Evolutionary conservation across 2,797 vertebrate genomes (phyloP), one percentile per base, ranked within the genome.

Genomic region (Coranthus polyacanthus): DNA sequence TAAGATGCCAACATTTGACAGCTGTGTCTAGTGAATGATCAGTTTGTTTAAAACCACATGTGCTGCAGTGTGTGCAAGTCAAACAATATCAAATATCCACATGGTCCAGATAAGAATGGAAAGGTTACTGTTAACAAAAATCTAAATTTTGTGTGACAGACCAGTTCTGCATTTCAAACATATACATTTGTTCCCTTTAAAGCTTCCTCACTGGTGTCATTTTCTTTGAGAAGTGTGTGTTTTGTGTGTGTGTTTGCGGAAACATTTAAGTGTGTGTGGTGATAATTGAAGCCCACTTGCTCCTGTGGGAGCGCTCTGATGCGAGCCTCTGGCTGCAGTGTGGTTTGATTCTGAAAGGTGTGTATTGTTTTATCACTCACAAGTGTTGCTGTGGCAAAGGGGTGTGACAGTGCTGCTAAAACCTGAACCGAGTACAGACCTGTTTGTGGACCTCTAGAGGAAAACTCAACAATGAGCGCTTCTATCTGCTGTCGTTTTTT

Each of bases 341-440:
- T 64, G 95, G 94, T 95, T 95, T 94, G 93, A 92, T 92, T 93
- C 93, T 95, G 94, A 94, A 95, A 96, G 95, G 95, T 97, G 95
- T 95, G 95, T 95, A 94, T 95, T 95, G 94, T 96, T 96, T 96
- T 96, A 95, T 93, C 95, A 93, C 95, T 94, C 94, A 89, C 89
- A 85, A 81, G 76, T 91, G 93, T 92, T 93, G 93, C 92, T 89
- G 93, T 92, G 93, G 93, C 94, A 93, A 71, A 90, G 92, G 52
- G 83, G 75, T 79, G 93, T 89, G 81, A 92, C 93, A 90, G 87
- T 84, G 92, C 95, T 93, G 95, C 94, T 96, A 95, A 96, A 95
- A 96, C 93, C 94, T 93, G 93, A 93, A 68, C 80, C 46, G 0
- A 51, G 78, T 78, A 75, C 74, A 85, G 82, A 95, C 93, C 94